Evolutionary conservation across 2,797 vertebrate genomes (phyloP), one percentile per base, ranked within the genome.

Genomic region (Pseudomugil gertrudae): DNA sequence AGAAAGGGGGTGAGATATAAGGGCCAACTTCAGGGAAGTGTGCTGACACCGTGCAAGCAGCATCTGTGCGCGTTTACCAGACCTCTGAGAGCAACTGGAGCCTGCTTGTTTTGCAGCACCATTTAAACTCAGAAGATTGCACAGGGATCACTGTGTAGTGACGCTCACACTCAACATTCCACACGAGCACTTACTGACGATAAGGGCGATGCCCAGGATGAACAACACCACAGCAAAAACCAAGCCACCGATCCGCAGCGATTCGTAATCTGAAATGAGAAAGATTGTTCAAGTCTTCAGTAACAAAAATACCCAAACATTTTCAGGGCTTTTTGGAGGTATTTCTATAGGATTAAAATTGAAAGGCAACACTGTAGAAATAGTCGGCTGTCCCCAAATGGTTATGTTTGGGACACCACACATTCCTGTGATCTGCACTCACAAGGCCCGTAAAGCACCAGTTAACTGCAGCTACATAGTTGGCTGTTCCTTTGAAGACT

Each of bases 161-260:
- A 74, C 26, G 19, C 9, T 3, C 32, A 60, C 24, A 26, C 60
- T 52, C 9, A 0, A 23, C 24, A 43, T 27, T 13, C 27, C 59
- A 58, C 47, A 55, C 66, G 23, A 65, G 0, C 29, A 95, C 96
- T 95, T 89, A 97, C 96, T 95, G 84, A 95, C 88, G 7, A 97
- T 85, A 72, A 97, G 94, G 57, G 94, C 90, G 45, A 97, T 95
- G 19, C 96, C 96, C 88, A 96, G 69, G 71, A 96, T 52, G 81
- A 95, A 97, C 50, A 97, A 93, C 3, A 94, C 86, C 32, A 95
- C 95, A 0, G 96, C 96, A 9, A 97, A 93, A 50, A 93, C 81
- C 85, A 97, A 89, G 26, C 96, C 96, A 8, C 94, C 95, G 9
- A 97, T 95, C 86, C 96, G 83, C 84, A 97, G 87, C n/a, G 95